Evolutionary conservation across 2,888 invertebrate species (phyloP).

Genomic region (Arctia plantaginis): DNA sequence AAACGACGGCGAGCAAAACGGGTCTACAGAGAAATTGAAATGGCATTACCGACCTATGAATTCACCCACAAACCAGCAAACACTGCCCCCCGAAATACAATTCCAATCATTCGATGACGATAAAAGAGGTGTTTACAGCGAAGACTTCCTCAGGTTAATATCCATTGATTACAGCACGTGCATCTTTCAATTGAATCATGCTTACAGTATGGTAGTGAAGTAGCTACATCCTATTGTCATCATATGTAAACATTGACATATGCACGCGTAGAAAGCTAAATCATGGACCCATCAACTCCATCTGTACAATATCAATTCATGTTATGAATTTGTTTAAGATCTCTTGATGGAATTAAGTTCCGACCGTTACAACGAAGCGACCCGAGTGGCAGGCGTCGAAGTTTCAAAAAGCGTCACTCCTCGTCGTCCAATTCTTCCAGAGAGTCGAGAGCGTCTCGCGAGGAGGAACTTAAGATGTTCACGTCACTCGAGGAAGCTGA

Average conservation of each 20-base stretch:
- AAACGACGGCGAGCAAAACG: conserved; percentile 54
- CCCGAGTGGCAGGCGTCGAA: conserved; percentile 87
- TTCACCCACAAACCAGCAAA: conserved; percentile 70
- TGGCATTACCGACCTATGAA: conserved; percentile 82
- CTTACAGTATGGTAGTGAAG: conserved; percentile 69
- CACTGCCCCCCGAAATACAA: conserved; percentile 78
- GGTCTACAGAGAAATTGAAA: conserved; percentile 73
- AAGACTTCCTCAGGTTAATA: conserved; percentile 85
- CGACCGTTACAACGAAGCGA: conserved; percentile 87
- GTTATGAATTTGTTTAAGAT: conserved; percentile 83
- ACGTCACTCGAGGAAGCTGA: conserved; percentile 89
- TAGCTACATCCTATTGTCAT: conserved; percentile 60
- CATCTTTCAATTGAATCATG: conserved; percentile 60
- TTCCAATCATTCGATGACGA: conserved; percentile 86
- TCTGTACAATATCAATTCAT: conserved; percentile 80
- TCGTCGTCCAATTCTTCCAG: conserved; percentile 87
- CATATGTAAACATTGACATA: conserved; percentile 56
- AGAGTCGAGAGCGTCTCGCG: conserved; percentile 87
- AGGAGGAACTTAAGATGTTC: conserved; percentile 88
- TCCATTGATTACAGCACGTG: conserved; percentile 64
- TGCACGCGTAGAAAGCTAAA: conserved; percentile 66
- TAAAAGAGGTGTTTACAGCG: conserved; percentile 74
- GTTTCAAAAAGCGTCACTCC: conserved; percentile 87
- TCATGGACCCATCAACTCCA: conserved; percentile 65
- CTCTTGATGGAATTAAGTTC: conserved; percentile 89